phyloP scores from a whole-genome alignment of 2,888 invertebrate genomes.

The Amiota mariae region DNA sequence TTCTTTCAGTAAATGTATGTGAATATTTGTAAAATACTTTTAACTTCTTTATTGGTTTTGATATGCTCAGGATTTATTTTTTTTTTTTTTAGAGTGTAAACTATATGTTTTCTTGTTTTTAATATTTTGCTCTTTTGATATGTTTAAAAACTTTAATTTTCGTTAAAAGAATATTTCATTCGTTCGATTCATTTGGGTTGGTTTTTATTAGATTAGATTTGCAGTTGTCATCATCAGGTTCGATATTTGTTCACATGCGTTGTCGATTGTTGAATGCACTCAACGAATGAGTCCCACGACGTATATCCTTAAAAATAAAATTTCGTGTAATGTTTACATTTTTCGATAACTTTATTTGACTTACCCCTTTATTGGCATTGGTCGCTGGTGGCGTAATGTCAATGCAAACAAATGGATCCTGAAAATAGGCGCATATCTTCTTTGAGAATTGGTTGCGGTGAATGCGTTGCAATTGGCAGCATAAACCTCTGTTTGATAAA shows the following conservation, averaged over 20 bases:
- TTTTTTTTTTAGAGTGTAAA: constrained; percentile 8
- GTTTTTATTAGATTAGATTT: neutral
- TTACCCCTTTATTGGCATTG: constrained; percentile 51
- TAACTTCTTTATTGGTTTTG: too few relatives aligned
- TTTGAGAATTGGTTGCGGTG: constrained; percentile 86
- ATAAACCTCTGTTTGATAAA: constrained; percentile 79
- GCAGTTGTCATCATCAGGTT: neutral
- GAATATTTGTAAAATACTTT: too few relatives aligned
- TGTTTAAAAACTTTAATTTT: neutral
- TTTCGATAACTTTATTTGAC: constrained; percentile 24
- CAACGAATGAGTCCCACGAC: neutral
- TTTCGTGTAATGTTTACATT: constrained; percentile 11
- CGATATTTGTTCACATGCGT: constrained; percentile 10
- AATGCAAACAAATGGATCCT: constrained; percentile 89
- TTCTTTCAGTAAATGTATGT: too few relatives aligned
- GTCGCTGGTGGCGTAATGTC: constrained; percentile 66
- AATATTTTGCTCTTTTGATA: neutral
- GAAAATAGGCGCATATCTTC: constrained; percentile 94
- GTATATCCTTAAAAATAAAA: constrained; percentile 1
- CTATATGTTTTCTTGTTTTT: constrained; percentile 14
- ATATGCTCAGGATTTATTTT: constrained; percentile 5
- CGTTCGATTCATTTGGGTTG: neutral
- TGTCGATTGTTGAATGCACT: neutral
- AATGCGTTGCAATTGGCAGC: constrained; percentile 89
- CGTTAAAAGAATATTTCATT: too few relatives aligned